Conservation (phyloP, 1,140 invertebrate species). For the Hycleus cichorii region DNA sequence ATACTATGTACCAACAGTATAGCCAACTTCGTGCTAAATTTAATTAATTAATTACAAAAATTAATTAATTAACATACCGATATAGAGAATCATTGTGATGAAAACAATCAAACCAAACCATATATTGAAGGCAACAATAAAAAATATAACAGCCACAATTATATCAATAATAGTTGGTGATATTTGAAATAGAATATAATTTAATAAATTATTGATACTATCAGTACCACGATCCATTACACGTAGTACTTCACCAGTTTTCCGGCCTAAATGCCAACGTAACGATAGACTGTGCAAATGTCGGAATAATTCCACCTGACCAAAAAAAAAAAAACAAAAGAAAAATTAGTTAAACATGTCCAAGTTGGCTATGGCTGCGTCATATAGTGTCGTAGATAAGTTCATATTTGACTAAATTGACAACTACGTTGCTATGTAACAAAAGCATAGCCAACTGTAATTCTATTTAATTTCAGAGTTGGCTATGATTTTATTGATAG, state of each 20-base stretch:
- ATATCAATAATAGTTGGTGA: conserved; percentile 89
- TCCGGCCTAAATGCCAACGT: conserved; percentile 84
- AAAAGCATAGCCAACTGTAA: too few species aligned
- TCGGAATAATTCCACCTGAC: conserved; percentile 64
- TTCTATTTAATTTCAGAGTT: too few species aligned
- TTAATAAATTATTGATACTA: conserved; percentile 87
- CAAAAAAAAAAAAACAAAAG: too few species aligned
- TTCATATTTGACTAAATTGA: not conserved
- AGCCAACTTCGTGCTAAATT: too few species aligned
- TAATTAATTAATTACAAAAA: not conserved
- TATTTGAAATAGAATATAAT: conserved; percentile 83
- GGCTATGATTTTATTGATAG: too few species aligned
- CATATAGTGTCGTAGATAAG: not conserved
- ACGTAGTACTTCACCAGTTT: conserved; percentile 91
- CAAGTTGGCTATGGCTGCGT: too few species aligned
- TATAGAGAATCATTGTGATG: conserved; percentile 83
- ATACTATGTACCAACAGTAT: too few species aligned
- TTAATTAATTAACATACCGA: conserved; percentile 59
- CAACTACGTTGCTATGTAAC: too few species aligned
- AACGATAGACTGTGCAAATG: conserved; percentile 83
- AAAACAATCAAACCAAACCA: conserved; percentile 95
- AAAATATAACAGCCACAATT: conserved; percentile 85
- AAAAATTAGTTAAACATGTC: too few species aligned
- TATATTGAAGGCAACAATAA: conserved; percentile 77
- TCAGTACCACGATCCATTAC: conserved; percentile 94